Base-by-base conservation (phyloP, 1,140 invertebrate species). In the Anagrus nilaparvatae region DNA sequence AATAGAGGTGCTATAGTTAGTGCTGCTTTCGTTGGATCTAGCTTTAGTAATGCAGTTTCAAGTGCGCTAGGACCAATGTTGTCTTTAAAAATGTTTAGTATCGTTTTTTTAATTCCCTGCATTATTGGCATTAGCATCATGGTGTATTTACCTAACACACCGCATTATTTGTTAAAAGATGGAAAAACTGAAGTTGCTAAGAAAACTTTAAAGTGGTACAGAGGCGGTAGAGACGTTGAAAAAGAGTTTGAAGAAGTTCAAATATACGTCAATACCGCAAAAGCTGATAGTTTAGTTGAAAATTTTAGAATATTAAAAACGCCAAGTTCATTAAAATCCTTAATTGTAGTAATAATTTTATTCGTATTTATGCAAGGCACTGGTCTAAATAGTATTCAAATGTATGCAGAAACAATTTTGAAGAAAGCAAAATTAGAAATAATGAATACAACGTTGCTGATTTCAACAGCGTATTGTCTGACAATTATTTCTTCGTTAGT, bases 291-390 rank as follows among this genome's bases (percentile, higher is more conserved):
- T 2, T 27, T 46, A 4, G 9, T 8, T 1, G 29, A 43, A 5
- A 39, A 50, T 10, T 19, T 52, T 10, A 14, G 24, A 5, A 37
- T 43, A 21, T 37, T 46, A 3, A 46, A 34, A n/a, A 43, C 28
- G 0, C 14, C 17, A 44, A 31, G 7, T 23, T 46, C 12, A 54
- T 69, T 75, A 40, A 77, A 70, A 44, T 75, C 75, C 6, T 59
- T 87, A 3, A 55, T 75, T 5, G 75, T 85, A 25, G 67, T 78
- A 21, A 52, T 78, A 24, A 61, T 75, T 12, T 65, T 86, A 41
- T 79, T 82, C 52, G 65, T 78, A 4, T 78, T 82, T n/a, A 82
- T 87, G 56, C 81, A 86, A 54, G 70, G 84, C 28, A 81, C 76
- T 39, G 81, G 84, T 2, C 78, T 83, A 16, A 81, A 80, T 38